Percentiles rank a stretch among this genome's conserved stretches.
phyloP scores from a whole-genome alignment of 2,888 invertebrate genomes.

The Periphyllus acericola region DNA sequence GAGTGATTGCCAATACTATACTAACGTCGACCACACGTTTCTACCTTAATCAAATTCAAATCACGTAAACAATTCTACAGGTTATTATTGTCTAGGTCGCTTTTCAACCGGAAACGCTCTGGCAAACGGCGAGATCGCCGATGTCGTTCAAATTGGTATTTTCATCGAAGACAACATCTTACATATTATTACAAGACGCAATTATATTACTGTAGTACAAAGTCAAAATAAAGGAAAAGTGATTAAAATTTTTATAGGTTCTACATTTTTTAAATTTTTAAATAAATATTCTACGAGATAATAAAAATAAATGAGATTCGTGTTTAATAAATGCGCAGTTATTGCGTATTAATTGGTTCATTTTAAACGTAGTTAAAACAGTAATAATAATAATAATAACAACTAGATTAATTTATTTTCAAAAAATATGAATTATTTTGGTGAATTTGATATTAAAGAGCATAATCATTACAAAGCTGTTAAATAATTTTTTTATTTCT shows the following conservation, averaged over 20 bases:
- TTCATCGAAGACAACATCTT: background rate
- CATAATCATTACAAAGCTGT: no score
- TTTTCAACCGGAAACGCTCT: conserved; percentile 13
- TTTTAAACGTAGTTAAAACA: no score
- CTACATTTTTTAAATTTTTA: background rate
- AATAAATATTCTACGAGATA: background rate
- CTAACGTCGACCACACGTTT: background rate
- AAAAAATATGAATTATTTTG: background rate
- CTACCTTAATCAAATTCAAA: conserved; percentile 27
- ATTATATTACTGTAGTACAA: background rate
- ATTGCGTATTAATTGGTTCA: no score
- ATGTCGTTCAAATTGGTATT: background rate
- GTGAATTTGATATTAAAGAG: no score
- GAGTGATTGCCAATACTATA: background rate
- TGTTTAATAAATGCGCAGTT: background rate
- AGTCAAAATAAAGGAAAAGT: background rate
- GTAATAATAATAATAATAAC: no score
- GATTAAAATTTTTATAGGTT: background rate
- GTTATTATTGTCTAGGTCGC: background rate
- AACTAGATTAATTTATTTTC: no score
- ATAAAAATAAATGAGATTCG: no score
- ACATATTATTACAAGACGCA: background rate
- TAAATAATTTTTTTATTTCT: no score
- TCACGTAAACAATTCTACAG: conserved; percentile 28
- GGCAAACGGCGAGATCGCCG: background rate